Base-by-base conservation (phyloP, 2,797 vertebrate species). In the Catostomus latipinnis region DNA sequence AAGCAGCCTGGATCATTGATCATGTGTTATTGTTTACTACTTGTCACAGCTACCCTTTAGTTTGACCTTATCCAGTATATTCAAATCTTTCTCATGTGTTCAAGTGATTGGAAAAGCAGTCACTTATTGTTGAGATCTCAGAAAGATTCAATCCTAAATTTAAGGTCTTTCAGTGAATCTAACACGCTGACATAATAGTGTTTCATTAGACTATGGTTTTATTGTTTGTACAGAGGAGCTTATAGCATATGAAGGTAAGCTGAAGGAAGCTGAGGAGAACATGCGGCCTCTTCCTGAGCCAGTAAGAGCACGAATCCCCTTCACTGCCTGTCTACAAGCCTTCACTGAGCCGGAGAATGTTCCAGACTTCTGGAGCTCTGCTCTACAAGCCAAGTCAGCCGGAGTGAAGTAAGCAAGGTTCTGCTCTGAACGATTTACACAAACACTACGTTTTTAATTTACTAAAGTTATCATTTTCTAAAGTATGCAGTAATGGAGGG, bases 291-390 rank as follows among this genome's bases (percentile, higher is more conserved):
- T 93, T 53, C 97, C 97, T 0, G 96, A 97, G 84, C 89, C 97
- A 0, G 95, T 98, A 14, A 93, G 95, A 56, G 98, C 97, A n/a
- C 94, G 94, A 82, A 94, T 99, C 87, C 98, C 98, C 0, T 98
- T 99, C 83, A 96, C 95, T 6, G 96, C 98, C 0, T 99, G 98
- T 86, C 92, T 99, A 48, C 97, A 99, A 90, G 98, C 97, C 80
- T 98, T 97, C 87, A 95, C 95, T 1, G 98, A 99, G 81, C 98
- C 98, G 0, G 97, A 95, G 48, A 99, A 99, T 0, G 98, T 99
- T 9, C 93, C 94, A 0, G 97, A 99, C 87, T 99, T 99, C 94
- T 99, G 98, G 98, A 99, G 98, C 91, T 98, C 97, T 1, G 98
- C 97, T 1, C 93, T 99, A 72, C 98, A 99, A 90, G 98, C 98